A percentile compares a stretch with the other conserved stretches of the same genome.
These are phyloP conservation scores for Steinernema hermaphroditum DNA, from an alignment of 2,888 invertebrate species.

Conservation along the genomic window DNA sequence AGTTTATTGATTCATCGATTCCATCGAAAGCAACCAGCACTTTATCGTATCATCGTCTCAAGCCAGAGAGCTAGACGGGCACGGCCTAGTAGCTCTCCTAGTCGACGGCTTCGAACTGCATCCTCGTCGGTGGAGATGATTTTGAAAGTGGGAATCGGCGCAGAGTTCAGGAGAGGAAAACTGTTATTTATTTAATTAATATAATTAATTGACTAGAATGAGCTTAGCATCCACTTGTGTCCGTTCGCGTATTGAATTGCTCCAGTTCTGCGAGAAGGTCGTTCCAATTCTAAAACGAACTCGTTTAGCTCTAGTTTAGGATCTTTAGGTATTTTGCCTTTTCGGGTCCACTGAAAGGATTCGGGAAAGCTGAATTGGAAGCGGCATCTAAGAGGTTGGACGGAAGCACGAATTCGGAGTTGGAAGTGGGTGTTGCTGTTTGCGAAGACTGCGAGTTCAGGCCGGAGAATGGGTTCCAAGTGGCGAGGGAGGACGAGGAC, in stretches of 20 bases:
- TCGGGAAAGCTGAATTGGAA: not conserved
- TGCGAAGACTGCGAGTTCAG: not conserved
- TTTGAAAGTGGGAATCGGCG: conserved; percentile 40
- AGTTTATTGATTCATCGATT: too few relatives aligned
- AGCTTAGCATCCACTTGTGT: conserved; percentile 12
- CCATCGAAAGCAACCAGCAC: too few relatives aligned
- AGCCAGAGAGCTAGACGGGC: not conserved
- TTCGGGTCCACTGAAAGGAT: conserved; percentile 10
- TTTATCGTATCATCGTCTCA: too few relatives aligned
- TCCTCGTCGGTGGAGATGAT: conserved; percentile 27
- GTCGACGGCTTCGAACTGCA: not conserved
- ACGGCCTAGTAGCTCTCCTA: not conserved
- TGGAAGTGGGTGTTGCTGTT: not conserved
- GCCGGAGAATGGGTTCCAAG: not conserved
- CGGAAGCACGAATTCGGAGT: conserved; percentile 7
- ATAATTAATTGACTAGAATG: too few relatives aligned
- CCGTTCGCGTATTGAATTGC: conserved; percentile 14
- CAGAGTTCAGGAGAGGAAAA: conserved; percentile 45
- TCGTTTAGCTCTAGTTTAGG: not conserved
- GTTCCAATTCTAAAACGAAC: conserved; percentile 1
- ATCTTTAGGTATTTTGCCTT: too few relatives aligned
- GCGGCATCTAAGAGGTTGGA: not conserved
- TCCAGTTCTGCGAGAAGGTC: not conserved
- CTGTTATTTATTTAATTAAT: too few relatives aligned
- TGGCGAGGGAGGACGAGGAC: not conserved